These are phyloP conservation scores for Chinchilla lanigera DNA, from an alignment of 2,113 vertebrate species.

Conservation along the genomic window DNA sequence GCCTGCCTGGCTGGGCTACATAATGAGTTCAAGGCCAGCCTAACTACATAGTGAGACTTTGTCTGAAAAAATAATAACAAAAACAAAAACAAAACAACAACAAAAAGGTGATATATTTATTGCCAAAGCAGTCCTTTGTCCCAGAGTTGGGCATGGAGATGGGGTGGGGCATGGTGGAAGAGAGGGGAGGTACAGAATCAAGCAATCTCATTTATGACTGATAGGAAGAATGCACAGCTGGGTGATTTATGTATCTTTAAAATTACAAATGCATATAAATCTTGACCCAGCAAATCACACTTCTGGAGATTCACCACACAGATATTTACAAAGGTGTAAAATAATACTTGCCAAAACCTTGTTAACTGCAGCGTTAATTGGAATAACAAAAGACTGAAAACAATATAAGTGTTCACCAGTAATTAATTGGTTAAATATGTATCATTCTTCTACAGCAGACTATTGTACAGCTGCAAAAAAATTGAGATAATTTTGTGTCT, in stretches of 20 bases:
- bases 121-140: background rate
- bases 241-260: background rate
- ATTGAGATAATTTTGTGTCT: background rate
- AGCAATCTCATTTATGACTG: background rate
- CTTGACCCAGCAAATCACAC: background rate
- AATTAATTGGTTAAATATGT: constrained; percentile 37
- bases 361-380: background rate
- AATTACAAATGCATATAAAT: background rate
- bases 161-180: background rate
- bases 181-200: background rate
- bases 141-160: background rate
- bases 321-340: background rate
- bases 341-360: background rate
- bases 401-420: background rate
- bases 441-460: background rate
- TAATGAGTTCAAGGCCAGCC: background rate
- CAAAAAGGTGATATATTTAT: background rate
- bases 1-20: background rate
- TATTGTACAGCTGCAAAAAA: constrained; percentile 4
- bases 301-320: background rate
- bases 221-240: background rate
- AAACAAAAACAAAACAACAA: background rate
- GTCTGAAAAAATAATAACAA: background rate
- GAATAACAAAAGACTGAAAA: constrained; percentile 14
- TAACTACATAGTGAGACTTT: background rate